Evolutionary conservation across 2,797 vertebrate genomes (phyloP).

Genomic region (Sebastes steindachneri): DNA sequence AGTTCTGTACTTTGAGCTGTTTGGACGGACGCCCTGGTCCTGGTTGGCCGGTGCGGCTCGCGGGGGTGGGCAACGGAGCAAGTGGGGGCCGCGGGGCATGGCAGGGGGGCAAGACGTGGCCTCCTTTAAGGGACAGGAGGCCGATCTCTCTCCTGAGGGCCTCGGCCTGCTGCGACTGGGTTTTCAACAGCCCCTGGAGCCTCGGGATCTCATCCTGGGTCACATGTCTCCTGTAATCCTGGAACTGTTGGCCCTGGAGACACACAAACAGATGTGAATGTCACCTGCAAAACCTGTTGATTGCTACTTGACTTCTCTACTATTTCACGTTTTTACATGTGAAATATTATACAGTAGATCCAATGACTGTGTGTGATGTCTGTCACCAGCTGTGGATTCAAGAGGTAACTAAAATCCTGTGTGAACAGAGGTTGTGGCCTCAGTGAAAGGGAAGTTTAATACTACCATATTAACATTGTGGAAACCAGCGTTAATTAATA

Average conservation of each 20-base stretch:
- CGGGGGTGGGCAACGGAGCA: background rate
- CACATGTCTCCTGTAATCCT: constrained; percentile 52
- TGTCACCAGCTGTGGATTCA: background rate
- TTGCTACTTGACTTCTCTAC: background rate
- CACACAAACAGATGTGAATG: background rate
- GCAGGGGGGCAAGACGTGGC: constrained; percentile 72
- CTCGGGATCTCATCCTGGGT: constrained; percentile 73
- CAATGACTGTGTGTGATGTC: background rate
- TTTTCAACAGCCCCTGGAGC: constrained; percentile 74
- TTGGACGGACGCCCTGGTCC: background rate
- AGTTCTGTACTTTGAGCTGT: background rate
- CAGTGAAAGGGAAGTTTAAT: background rate
- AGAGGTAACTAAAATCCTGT: background rate
- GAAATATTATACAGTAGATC: background rate
- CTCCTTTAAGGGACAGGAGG: constrained; percentile 79
- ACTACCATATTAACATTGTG: background rate
- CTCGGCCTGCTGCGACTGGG: constrained; percentile 62
- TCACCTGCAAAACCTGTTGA: background rate
- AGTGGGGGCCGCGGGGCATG: constrained; percentile 4
- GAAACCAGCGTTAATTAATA: background rate
- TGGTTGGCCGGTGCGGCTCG: background rate
- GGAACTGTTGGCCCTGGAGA: constrained; percentile 82
- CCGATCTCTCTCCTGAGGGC: constrained; percentile 81
- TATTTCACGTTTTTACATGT: background rate
- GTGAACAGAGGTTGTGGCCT: background rate